Evolutionary conservation across 2,888 invertebrate species (phyloP).

Genomic region (Agrochola circellaris): DNA sequence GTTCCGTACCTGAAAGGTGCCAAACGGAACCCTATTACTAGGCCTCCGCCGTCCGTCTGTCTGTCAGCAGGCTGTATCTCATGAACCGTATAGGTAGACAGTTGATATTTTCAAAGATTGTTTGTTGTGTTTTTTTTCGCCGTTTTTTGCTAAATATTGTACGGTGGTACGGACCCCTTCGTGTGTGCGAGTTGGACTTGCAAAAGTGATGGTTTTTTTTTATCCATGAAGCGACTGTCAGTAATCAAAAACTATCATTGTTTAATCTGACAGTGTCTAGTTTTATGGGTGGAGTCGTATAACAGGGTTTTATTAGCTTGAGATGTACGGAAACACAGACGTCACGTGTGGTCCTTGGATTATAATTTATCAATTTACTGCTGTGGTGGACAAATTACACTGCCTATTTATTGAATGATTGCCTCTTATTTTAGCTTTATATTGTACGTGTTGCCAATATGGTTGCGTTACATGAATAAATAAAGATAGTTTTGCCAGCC

Average conservation of each 20-base stretch:
- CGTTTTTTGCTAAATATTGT: too few species aligned
- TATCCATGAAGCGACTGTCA: background rate
- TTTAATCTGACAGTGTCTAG: background rate
- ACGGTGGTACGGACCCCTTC: too few species aligned
- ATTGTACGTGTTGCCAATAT: background rate
- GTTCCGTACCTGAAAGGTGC: too few species aligned
- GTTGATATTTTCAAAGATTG: too few species aligned
- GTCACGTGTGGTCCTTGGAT: conserved; percentile 14
- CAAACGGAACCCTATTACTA: too few species aligned
- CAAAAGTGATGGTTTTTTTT: background rate
- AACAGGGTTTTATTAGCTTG: conserved; percentile 2
- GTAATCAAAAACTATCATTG: background rate
- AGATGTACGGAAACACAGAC: background rate
- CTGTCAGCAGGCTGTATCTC: too few species aligned
- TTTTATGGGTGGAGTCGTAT: background rate
- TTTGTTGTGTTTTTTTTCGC: too few species aligned
- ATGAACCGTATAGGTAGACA: too few species aligned
- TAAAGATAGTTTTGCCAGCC: conserved; percentile 17
- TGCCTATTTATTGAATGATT: conserved; percentile 20
- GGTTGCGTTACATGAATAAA: conserved; percentile 12
- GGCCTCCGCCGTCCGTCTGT: too few species aligned
- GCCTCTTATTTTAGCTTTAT: conserved; percentile 6
- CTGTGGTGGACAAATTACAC: conserved; percentile 8
- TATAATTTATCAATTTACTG: conserved; percentile 7
- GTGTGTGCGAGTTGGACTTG: too few species aligned